Conservation (phyloP, 1,140 invertebrate species). For the Riptortus pedestris region DNA sequence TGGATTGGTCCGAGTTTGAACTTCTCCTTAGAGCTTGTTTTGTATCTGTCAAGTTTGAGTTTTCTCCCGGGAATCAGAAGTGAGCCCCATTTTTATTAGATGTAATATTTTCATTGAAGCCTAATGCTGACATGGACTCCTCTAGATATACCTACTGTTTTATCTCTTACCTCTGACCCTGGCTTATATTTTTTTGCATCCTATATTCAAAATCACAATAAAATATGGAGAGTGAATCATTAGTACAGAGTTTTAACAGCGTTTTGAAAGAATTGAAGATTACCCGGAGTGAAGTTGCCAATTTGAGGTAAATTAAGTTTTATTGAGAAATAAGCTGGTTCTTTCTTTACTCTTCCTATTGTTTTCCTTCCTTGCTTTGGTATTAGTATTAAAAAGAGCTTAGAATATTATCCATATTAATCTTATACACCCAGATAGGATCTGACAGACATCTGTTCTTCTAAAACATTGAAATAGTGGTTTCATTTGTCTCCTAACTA, state of each 20-base stretch:
- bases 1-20: too few relatives aligned
- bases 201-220: too few relatives aligned
- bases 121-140: too few relatives aligned
- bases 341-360: not conserved
- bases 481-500: not conserved
- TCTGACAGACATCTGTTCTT: not conserved
- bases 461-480: not conserved
- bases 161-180: too few relatives aligned
- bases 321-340: not conserved
- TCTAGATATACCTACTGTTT: too few relatives aligned
- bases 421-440: not conserved
- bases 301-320: conserved; percentile 26
- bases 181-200: too few relatives aligned
- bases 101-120: too few relatives aligned
- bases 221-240: not conserved
- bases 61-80: too few relatives aligned
- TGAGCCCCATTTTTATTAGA: too few relatives aligned
- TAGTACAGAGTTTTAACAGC: not conserved
- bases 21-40: too few relatives aligned
- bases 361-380: not conserved
- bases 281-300: conserved; percentile 29
- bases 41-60: too few relatives aligned
- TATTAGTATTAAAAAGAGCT: not conserved
- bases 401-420: not conserved
- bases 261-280: conserved; percentile 26